Conservation (phyloP, 2,888 invertebrate species). For the Bombylius major region DNA sequence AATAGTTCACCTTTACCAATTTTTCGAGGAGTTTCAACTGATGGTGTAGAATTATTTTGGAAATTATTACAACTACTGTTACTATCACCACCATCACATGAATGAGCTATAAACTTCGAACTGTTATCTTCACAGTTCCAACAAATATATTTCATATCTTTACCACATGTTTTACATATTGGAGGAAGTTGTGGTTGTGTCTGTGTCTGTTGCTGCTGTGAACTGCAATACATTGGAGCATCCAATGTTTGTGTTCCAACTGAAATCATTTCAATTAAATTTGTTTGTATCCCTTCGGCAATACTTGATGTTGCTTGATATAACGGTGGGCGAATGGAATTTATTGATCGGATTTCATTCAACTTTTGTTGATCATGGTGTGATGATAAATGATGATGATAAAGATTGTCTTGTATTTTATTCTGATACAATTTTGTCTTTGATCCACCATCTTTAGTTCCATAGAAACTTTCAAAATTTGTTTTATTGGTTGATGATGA, state of each 20-base stretch:
- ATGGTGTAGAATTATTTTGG: not conserved
- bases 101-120: not conserved
- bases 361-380: constrained; percentile 12
- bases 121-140: constrained; percentile 22
- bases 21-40: constrained; percentile 20
- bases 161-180: constrained; percentile 27
- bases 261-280: constrained; percentile 31
- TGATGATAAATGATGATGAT: not conserved
- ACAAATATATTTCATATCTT: constrained; percentile 32
- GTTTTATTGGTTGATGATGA: constrained; percentile 4
- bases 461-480: not conserved
- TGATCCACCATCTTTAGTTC: not conserved
- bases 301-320: constrained; percentile 17
- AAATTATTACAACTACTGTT: not conserved
- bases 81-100: not conserved
- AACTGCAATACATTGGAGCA: constrained; percentile 3
- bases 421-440: not conserved
- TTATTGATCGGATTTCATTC: constrained; percentile 19
- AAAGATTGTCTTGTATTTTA: not conserved
- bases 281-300: constrained; percentile 20
- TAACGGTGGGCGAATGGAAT: constrained; percentile 20
- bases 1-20: constrained; percentile 42
- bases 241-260: constrained; percentile 34
- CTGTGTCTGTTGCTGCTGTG: not conserved
- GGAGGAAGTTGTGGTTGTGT: constrained; percentile 6